Conservation (phyloP, 2,888 invertebrate species). For the Pyrrhosoma nymphula region DNA sequence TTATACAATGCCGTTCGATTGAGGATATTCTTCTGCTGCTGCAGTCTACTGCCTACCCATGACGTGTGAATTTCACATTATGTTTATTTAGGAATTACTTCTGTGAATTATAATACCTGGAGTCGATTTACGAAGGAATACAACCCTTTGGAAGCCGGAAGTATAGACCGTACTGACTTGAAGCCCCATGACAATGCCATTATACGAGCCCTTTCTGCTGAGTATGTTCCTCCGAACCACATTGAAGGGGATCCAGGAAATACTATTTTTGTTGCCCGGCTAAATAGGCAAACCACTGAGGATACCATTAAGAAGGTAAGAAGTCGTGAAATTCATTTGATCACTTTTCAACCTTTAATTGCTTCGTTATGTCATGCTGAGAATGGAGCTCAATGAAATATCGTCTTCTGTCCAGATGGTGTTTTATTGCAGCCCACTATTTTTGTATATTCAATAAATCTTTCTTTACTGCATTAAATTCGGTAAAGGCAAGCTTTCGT, state of each 20-base stretch:
- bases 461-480: too few species aligned
- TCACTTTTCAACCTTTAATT: too few species aligned
- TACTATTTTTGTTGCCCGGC: conserved; percentile 87
- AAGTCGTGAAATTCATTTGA: neutral
- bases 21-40: too few species aligned
- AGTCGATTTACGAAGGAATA: conserved; percentile 82
- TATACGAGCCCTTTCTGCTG: conserved; percentile 84
- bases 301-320: conserved; percentile 79
- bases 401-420: too few species aligned
- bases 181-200: conserved; percentile 90
- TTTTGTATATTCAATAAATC: too few species aligned
- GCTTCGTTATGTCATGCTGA: neutral
- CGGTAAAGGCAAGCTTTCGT: too few species aligned
- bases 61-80: neutral
- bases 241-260: conserved; percentile 85
- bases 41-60: too few species aligned
- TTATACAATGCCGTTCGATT: too few species aligned
- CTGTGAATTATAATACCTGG: conserved; percentile 76
- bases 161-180: conserved; percentile 92
- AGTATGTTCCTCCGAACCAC: conserved; percentile 83
- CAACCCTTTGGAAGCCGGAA: conserved; percentile 90
- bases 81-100: neutral
- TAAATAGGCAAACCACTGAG: conserved; percentile 84
- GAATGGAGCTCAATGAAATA: neutral
- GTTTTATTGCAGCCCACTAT: too few species aligned